A percentile compares a stretch with the other conserved stretches of the same genome.
phyloP scores from a whole-genome alignment of 1,140 invertebrate species.

The Drosophila bocqueti region DNA sequence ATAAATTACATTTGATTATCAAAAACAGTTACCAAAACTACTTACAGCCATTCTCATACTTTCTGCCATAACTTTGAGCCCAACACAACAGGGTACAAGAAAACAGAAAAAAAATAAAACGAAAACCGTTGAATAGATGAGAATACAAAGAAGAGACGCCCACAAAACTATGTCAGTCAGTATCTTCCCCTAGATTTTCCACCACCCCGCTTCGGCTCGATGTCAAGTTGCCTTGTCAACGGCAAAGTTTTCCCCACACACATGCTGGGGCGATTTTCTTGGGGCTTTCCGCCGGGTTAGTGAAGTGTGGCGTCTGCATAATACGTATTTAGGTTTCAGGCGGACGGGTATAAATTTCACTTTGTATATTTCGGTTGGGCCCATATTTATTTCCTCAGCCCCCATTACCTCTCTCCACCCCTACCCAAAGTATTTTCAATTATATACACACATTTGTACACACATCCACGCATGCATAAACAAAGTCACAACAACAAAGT shows the following conservation, averaged over 20 bases:
- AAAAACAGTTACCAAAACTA: conserved; percentile 75
- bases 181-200: conserved; percentile 25
- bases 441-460: conserved; percentile 48
- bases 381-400: conserved; percentile 53
- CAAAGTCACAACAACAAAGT: conserved; percentile 50
- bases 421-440: conserved; percentile 64
- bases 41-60: conserved; percentile 59
- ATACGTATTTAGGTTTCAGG: conserved; percentile 71
- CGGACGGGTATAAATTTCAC: conserved; percentile 72
- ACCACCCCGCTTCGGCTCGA: conserved; percentile 7
- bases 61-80: conserved; percentile 33
- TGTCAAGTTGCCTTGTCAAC: conserved; percentile 65
- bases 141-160: conserved; percentile 58
- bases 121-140: conserved; percentile 48
- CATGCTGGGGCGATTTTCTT: conserved; percentile 27
- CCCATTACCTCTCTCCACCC: not conserved
- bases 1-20: conserved; percentile 77
- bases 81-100: conserved; percentile 34
- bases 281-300: conserved; percentile 26
- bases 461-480: conserved; percentile 43
- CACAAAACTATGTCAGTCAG: conserved; percentile 64
- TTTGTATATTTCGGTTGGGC: conserved; percentile 66
- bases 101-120: conserved; percentile 30
- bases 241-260: conserved; percentile 59
- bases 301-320: conserved; percentile 61